Conservation (phyloP, 2,797 vertebrate species). For the Parambassis ranga region DNA sequence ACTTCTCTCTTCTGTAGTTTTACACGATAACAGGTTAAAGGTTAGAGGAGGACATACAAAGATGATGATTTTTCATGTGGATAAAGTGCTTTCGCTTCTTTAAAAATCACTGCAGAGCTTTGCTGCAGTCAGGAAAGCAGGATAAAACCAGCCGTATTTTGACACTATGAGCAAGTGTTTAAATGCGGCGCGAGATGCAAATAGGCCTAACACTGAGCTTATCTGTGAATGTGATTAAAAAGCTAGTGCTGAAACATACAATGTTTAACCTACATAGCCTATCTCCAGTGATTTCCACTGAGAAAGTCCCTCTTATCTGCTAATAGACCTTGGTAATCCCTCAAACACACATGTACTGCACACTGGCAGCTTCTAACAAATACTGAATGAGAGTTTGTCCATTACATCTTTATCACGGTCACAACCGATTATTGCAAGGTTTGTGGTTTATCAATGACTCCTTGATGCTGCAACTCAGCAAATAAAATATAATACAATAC, state of each 20-base stretch:
- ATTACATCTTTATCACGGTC: no score
- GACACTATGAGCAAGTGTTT: background rate
- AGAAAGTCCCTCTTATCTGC: slow-evolving; percentile 70
- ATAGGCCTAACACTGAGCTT: slow-evolving; percentile 38
- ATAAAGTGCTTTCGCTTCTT: slow-evolving; percentile 27
- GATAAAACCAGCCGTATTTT: slow-evolving; percentile 40
- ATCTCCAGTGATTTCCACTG: slow-evolving; percentile 55
- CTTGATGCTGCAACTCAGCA: no score
- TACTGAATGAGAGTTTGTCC: slow-evolving; percentile 42
- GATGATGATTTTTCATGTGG: slow-evolving; percentile 18
- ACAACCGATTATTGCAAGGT: background rate
- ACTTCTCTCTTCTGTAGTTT: slow-evolving; percentile 9
- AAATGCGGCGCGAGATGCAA: slow-evolving; percentile 26
- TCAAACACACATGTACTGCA: slow-evolving; percentile 55
- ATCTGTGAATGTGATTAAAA: slow-evolving; percentile 64
- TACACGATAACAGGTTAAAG: slow-evolving; percentile 44
- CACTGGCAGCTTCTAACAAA: slow-evolving; percentile 48
- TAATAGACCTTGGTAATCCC: slow-evolving; percentile 71
- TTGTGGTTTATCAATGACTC: background rate
- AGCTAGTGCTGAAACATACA: slow-evolving; percentile 33
- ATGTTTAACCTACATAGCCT: slow-evolving; percentile 62
- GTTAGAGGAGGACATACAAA: slow-evolving; percentile 31
- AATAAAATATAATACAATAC: background rate
- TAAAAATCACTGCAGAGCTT: slow-evolving; percentile 30
- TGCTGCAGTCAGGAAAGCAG: slow-evolving; percentile 20